Base-by-base conservation (phyloP, 2,797 vertebrate genomes). In the Gambusia yucatana region DNA sequence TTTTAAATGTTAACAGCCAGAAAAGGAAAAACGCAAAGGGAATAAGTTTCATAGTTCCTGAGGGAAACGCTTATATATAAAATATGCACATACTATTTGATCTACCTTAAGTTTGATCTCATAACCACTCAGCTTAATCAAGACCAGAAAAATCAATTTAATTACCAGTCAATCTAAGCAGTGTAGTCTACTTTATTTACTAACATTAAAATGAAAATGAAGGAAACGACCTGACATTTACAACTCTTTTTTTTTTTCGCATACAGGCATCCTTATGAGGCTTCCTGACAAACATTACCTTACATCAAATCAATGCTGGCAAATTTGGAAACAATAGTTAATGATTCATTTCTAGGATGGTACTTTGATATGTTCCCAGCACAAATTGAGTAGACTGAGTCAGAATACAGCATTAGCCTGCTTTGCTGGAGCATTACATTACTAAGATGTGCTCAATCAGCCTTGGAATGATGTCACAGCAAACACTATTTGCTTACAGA, bases 191-290 rank as follows among this genome's bases (percentile, higher is more conserved):
- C 14, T 75, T 77, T 46, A 80, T 77, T 55, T 41, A 69, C 65
- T 14, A 80, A 77, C 73, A 77, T 78, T 85, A 78, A 73, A 28
- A 67, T 41, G 41, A 75, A 73, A 52, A 33, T 3, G 0, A 25
- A 63, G 72, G 55, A 48, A 16, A 44, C 39, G 16, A 61, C 71
- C 36, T 82, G 83, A 84, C 63, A 87, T 91, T 91, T 83, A 77
- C 83, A 59, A 41, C 63, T 76, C 1, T 3, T 28, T 73, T 22
- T 3, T 50, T 50, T 22, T 36, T 30, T n/a, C 28, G 6, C 61
- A 77, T 39, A 67, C 78, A 86, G 74, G 47, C 75, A 52, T 50
- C 0, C 20, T 20, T 43, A 52, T 77, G 65, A 61, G 71, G 65
- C 50, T 30, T 48, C 28, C n/a, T 2, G 7, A 73, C 65, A 73